These are phyloP conservation scores for Ondatra zibethicus DNA, from an alignment of 2,113 vertebrate species.

Conservation along the genomic window DNA sequence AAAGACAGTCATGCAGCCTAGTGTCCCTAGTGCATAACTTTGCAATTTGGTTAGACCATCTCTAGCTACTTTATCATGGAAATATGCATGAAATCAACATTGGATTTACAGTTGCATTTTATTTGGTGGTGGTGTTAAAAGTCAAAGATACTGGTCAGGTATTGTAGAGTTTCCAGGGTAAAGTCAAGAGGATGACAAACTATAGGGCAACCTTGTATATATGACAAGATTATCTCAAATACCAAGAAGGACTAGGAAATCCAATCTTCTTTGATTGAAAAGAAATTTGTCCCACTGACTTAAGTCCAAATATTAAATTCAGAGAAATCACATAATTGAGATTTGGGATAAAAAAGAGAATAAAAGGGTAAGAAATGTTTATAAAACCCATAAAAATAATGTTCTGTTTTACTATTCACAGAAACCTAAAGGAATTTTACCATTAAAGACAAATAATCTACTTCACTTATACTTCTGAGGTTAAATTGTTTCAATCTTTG, in stretches of 20 bases:
- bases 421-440: not conserved
- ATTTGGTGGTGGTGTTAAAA: not conserved
- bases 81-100: not conserved
- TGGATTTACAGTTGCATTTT: not conserved
- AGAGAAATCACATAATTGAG: not conserved
- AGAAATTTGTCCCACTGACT: not conserved
- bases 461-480: not conserved
- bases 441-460: not conserved
- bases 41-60: not conserved
- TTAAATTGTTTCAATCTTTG: not conserved
- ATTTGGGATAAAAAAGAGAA: fast-evolving
- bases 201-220: not conserved
- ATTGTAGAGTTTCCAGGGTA: not conserved
- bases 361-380: not conserved
- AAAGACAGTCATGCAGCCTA: not conserved
- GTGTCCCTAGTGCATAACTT: too few relatives aligned
- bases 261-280: not conserved
- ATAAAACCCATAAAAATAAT: not conserved
- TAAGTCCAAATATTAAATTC: not conserved
- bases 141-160: not conserved
- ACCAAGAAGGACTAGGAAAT: not conserved
- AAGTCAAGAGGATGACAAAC: not conserved
- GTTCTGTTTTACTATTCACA: not conserved
- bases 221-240: not conserved
- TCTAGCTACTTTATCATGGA: not conserved